phyloP scores from a whole-genome alignment of 2,888 invertebrate genomes.

The Agonopterix subpropinquella region DNA sequence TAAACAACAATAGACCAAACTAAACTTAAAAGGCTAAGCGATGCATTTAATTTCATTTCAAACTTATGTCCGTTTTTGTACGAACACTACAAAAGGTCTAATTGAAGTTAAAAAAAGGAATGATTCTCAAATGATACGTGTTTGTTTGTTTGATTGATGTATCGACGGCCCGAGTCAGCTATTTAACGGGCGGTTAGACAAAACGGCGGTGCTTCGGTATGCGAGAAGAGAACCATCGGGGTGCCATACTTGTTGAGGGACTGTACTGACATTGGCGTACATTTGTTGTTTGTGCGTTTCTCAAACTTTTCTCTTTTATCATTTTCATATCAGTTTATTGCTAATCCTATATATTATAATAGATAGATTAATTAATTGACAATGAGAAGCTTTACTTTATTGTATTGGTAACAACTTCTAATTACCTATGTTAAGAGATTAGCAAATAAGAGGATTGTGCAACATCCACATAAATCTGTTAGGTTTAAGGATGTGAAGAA shows the following conservation, averaged over 20 bases:
- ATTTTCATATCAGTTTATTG: no score
- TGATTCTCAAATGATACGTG: constrained; percentile 44
- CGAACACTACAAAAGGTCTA: constrained; percentile 64
- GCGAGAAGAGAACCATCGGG: constrained; percentile 34
- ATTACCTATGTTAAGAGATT: no score
- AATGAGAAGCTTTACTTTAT: no score
- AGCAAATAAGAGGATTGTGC: no score
- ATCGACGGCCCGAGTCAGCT: constrained; percentile 64
- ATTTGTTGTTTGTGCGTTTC: constrained; percentile 24
- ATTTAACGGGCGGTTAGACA: constrained; percentile 73
- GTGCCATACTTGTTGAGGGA: constrained; percentile 46
- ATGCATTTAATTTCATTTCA: constrained; percentile 62
- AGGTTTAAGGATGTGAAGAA: no score
- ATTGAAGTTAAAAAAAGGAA: constrained; percentile 68
- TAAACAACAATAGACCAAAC: constrained; percentile 27
- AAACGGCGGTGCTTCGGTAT: constrained; percentile 54
- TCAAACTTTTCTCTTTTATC: constrained; percentile 45
- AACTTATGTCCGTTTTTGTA: constrained; percentile 51
- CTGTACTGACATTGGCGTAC: constrained; percentile 38
- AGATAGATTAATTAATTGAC: no score
- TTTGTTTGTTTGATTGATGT: constrained; percentile 33
- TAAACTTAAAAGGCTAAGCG: constrained; percentile 43
- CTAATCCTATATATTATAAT: no score
- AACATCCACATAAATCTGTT: no score
- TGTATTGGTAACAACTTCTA: no score